Base-by-base conservation (phyloP, 2,888 invertebrate genomes). In the Scaptomyza caliginosa region DNA sequence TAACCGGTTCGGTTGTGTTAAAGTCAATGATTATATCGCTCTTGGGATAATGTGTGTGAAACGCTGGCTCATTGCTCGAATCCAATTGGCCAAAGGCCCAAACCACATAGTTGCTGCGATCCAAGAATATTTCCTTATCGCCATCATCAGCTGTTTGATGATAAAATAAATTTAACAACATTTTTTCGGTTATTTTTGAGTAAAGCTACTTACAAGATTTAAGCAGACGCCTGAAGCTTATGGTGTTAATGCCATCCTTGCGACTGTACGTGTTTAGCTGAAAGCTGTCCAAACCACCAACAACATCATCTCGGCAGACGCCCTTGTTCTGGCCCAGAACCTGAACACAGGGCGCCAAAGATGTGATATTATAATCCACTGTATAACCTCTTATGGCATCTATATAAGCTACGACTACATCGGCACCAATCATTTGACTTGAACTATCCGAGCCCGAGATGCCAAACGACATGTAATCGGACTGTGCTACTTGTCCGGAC, bases 391-490 rank as follows among this genome's bases (percentile, higher is more conserved):
- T 93, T 58, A 93, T 93, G 1, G 93, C 94, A 89, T 95, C 94
- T 89, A 95, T 94, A 76, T 94, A 95, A 4, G 95, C 95, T 28
- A 98, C 93, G 1, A 96, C 95, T 30, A 96, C 95, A 92, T 98
- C 98, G 0, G 96, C 94, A 45, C 96, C 96, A 81, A 96, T 92
- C 97, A 98, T 98, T 91, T 94, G 93, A 75, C 96, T 95, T 36
- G 92, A 92, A 17, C 92, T 92, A 7, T 92, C 92, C 0, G 95
- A 94, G 46, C 97, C 97, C 21, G 97, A 97, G 51, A 97, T 92
- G 28, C 98, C 98, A 91, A 97, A 97, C 11, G 96, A 94, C 94
- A 98, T 95, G 91, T 98, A 98, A 79, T 97, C 96, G 81, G 95
- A 93, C 74, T 94, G 94, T 0, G 89, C 92, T 32, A 92, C 92